Evolutionary conservation across 2,797 vertebrate genomes (phyloP).

Genomic region (Pseudocheirus occidentalis): DNA sequence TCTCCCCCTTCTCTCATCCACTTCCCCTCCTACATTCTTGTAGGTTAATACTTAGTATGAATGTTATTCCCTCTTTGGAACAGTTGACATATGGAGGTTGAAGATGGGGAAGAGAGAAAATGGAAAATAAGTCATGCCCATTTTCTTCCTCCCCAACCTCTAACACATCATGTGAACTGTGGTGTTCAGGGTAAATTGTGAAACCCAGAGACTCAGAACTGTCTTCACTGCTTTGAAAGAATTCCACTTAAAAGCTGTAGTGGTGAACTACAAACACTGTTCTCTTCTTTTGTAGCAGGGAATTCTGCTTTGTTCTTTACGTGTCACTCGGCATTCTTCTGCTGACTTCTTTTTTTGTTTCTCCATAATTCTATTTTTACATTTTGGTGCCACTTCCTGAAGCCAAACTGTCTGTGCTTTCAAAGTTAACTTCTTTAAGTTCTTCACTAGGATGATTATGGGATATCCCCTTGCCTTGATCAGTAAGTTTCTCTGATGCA

Average conservation of each 20-base stretch:
- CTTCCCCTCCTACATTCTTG: too few relatives aligned
- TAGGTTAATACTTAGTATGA: too few relatives aligned
- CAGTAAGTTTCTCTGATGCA: constrained; percentile 70
- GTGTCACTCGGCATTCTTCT: constrained; percentile 69
- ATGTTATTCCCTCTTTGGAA: too few relatives aligned
- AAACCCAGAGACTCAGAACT: constrained; percentile 91
- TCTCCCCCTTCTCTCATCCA: too few relatives aligned
- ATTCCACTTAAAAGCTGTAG: constrained; percentile 83
- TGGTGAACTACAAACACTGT: constrained; percentile 75
- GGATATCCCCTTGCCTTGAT: constrained; percentile 61
- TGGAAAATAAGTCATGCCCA: constrained; percentile 70
- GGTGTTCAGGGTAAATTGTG: constrained; percentile 77
- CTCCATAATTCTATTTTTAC: constrained; percentile 80
- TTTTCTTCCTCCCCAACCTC: constrained; percentile 76
- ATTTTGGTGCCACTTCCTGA: constrained; percentile 82
- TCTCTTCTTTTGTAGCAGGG: constrained; percentile 71
- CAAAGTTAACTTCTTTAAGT: constrained; percentile 56
- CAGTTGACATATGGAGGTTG: constrained; percentile 68
- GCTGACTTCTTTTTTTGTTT: constrained; percentile 78
- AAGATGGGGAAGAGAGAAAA: constrained; percentile 84
- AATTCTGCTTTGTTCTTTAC: constrained; percentile 56
- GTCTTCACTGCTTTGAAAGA: constrained; percentile 91
- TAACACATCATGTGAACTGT: constrained; percentile 67
- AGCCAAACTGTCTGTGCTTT: constrained; percentile 67
- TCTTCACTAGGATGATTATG: constrained; percentile 43